Conservation (phyloP, 1,140 invertebrate species). For the Drosophila arawakana region DNA sequence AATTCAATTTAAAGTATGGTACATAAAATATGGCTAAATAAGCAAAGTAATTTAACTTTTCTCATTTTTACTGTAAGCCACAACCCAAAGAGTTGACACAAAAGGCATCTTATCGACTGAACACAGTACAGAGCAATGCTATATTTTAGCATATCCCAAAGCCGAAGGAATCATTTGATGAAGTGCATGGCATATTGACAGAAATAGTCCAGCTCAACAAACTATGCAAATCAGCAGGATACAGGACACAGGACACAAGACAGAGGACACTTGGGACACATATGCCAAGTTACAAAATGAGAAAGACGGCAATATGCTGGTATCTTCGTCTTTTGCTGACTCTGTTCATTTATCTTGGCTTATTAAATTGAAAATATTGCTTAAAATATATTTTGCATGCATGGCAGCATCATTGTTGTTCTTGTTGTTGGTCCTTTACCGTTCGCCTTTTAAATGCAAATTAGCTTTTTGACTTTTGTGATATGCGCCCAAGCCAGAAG, state of each 20-base stretch:
- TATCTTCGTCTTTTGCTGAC: slow-evolving; percentile 2
- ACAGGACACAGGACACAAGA: slow-evolving; percentile 27
- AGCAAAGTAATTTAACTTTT: slow-evolving; percentile 79
- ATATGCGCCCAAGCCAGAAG: slow-evolving; percentile 51
- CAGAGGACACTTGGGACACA: slow-evolving; percentile 34
- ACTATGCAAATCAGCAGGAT: slow-evolving; percentile 76
- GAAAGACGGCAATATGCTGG: slow-evolving; percentile 1
- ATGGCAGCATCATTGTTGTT: slow-evolving; percentile 22
- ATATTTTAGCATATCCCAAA: slow-evolving; percentile 14
- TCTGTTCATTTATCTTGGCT: slow-evolving; percentile 76
- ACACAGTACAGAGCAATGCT: slow-evolving; percentile 22
- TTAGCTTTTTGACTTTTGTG: slow-evolving; percentile 81
- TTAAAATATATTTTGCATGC: slow-evolving; percentile 66
- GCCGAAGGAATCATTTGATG: slow-evolving; percentile 59
- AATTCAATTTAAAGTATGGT: slow-evolving; percentile 48
- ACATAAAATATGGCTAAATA: slow-evolving; percentile 51
- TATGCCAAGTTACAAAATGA: slow-evolving; percentile 15
- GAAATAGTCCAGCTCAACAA: slow-evolving; percentile 61
- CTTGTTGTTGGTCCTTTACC: slow-evolving; percentile 21
- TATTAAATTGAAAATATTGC: slow-evolving; percentile 82
- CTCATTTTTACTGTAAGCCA: slow-evolving; percentile 54
- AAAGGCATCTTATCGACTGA: slow-evolving; percentile 63
- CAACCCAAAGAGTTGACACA: slow-evolving; percentile 46
- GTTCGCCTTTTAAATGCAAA: slow-evolving; percentile 79
- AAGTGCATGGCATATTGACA: slow-evolving; percentile 76